phyloP scores from a whole-genome alignment of 2,888 invertebrate genomes.

The Anorthoa munda region DNA sequence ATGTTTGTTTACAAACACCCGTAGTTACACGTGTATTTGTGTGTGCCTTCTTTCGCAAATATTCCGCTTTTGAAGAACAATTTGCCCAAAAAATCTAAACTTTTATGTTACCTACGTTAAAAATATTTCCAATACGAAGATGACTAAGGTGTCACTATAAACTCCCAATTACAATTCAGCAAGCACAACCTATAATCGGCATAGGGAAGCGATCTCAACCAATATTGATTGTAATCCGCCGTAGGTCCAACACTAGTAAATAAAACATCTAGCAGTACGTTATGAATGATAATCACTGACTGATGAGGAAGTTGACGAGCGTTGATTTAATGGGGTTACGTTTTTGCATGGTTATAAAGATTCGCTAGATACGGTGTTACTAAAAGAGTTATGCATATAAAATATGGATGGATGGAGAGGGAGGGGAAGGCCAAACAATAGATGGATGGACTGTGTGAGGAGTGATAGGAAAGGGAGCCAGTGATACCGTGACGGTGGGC shows the following conservation, averaged over 20 bases:
- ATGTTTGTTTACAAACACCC: neutral
- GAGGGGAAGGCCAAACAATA: too few species aligned
- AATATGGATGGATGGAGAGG: too few species aligned
- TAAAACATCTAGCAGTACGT: constrained; percentile 55
- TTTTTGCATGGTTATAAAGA: constrained; percentile 12
- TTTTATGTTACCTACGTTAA: neutral
- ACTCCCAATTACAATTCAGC: constrained; percentile 43
- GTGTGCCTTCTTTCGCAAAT: neutral
- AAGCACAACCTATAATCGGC: constrained; percentile 33
- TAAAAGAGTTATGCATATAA: too few species aligned
- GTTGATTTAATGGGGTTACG: constrained; percentile 33
- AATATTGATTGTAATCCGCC: constrained; percentile 48
- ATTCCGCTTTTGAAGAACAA: neutral
- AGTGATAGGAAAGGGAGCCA: too few species aligned
- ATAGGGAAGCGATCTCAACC: constrained; percentile 53
- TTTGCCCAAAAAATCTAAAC: neutral
- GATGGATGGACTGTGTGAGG: too few species aligned
- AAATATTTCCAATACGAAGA: constrained; percentile 11
- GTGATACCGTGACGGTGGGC: too few species aligned
- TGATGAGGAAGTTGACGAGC: constrained; percentile 60
- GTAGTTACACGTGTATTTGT: neutral
- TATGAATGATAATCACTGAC: constrained; percentile 58
- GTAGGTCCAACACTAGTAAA: constrained; percentile 48
- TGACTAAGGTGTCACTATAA: constrained; percentile 16
- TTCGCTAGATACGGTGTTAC: too few species aligned